phyloP scores from a whole-genome alignment of 2,888 invertebrate species.

The Apantesis nais region DNA sequence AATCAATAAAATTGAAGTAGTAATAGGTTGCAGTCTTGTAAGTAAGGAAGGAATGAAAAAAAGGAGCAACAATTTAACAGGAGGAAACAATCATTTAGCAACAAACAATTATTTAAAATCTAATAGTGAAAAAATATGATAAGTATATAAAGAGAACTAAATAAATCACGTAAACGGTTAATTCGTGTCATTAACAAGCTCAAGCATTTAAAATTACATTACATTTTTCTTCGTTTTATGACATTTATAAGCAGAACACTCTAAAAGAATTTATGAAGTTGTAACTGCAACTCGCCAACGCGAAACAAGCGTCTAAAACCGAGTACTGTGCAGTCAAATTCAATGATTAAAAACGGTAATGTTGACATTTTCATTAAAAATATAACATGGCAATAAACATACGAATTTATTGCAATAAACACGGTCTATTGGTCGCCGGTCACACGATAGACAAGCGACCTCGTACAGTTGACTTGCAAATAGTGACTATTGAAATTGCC shows the following conservation, averaged over 20 bases:
- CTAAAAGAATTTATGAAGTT: neutral
- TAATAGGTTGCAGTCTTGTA: too few species aligned
- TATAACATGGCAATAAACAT: conserved; percentile 28
- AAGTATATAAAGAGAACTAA: neutral
- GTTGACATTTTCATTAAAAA: conserved; percentile 32
- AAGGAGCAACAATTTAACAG: neutral
- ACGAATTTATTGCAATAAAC: conserved; percentile 47
- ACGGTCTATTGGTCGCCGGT: conserved; percentile 41
- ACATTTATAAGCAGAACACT: too few species aligned
- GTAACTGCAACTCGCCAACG: conserved; percentile 22
- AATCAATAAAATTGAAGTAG: too few species aligned
- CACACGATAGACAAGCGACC: conserved; percentile 42
- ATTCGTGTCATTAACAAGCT: too few species aligned
- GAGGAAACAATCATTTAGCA: too few species aligned
- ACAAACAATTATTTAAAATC: too few species aligned
- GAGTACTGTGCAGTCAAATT: conserved; percentile 11
- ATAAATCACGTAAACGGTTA: neutral
- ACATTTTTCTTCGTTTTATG: too few species aligned
- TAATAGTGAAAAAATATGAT: neutral
- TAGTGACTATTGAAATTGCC: conserved; percentile 68
- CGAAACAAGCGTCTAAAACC: conserved; percentile 8
- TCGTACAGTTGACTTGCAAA: conserved; percentile 42
- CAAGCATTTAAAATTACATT: too few species aligned
- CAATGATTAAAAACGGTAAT: conserved; percentile 28
- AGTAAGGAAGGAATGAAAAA: neutral